These are phyloP conservation scores for Agonopterix heracliana DNA, from an alignment of 2,888 invertebrate species.

Conservation along the genomic window DNA sequence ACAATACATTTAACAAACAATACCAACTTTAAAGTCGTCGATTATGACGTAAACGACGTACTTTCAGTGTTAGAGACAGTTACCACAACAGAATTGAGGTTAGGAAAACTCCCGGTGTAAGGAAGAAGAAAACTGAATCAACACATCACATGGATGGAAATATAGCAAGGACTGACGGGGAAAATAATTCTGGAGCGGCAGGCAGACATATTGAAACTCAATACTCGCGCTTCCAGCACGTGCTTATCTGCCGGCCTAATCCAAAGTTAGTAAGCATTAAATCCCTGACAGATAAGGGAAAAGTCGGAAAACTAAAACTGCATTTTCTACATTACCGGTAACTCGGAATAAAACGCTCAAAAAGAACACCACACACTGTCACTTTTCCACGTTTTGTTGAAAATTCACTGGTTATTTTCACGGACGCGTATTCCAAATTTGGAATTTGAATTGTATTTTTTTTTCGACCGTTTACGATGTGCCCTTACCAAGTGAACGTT, in stretches of 20 bases:
- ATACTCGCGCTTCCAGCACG: conserved; percentile 60
- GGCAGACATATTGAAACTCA: conserved; percentile 69
- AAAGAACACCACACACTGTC: conserved; percentile 63
- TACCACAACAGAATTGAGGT: conserved; percentile 38
- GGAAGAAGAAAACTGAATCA: background rate
- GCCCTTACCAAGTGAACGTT: conserved; percentile 57
- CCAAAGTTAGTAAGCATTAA: conserved; percentile 30
- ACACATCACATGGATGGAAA: conserved; percentile 15
- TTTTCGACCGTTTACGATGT: conserved; percentile 44
- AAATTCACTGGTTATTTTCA: conserved; percentile 45
- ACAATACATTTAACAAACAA: conserved; percentile 10
- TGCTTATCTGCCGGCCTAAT: conserved; percentile 34
- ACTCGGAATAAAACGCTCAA: conserved; percentile 46
- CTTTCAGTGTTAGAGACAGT: conserved; percentile 1
- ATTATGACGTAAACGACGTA: too few relatives aligned
- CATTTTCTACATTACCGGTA: conserved; percentile 53
- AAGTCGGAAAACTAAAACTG: conserved; percentile 24
- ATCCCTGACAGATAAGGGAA: conserved; percentile 32
- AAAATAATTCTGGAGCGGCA: conserved; percentile 57
- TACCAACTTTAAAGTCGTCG: too few relatives aligned
- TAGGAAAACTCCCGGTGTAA: conserved; percentile 43
- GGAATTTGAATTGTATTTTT: conserved; percentile 34
- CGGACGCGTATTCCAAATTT: conserved; percentile 47
- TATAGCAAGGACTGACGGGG: conserved; percentile 36
- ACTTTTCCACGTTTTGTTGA: conserved; percentile 48